These are phyloP conservation scores for Saturnia pavonia DNA, from an alignment of 2,888 invertebrate genomes.

Conservation along the genomic window DNA sequence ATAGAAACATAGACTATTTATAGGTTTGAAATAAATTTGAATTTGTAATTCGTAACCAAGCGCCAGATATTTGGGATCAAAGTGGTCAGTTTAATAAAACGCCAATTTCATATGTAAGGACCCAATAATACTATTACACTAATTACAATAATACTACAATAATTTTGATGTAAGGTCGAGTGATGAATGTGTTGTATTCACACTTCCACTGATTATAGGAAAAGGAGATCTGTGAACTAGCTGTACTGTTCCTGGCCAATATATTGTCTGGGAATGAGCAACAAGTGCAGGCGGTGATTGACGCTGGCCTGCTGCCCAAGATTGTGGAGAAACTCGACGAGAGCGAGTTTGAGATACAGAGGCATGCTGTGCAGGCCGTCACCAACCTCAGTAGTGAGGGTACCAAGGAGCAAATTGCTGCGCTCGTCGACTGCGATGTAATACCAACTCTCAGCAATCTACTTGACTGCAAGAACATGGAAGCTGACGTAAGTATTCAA, in stretches of 20 bases:
- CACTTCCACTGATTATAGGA: conserved; percentile 77
- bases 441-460: conserved; percentile 98
- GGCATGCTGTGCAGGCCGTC: conserved; percentile 99
- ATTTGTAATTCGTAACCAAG: no score
- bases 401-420: conserved; percentile 94
- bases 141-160: no score
- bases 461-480: conserved; percentile 96
- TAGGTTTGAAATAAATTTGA: no score
- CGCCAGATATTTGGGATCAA: no score
- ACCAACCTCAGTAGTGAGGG: conserved; percentile 99
- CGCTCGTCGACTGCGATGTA: conserved; percentile 94
- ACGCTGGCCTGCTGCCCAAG: conserved; percentile 94
- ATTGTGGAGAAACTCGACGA: conserved; percentile 95
- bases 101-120: no score
- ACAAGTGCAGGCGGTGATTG: conserved; percentile 98
- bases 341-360: conserved; percentile 99
- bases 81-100: no score
- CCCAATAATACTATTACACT: no score
- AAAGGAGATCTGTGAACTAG: conserved; percentile 99
- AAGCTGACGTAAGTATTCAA: conserved; percentile 85
- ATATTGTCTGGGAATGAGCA: conserved; percentile 99
- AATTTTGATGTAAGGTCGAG: no score
- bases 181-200: no score
- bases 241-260: conserved; percentile 99
- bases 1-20: neutral